A percentile compares a stretch with the other conserved stretches of the same genome.
Conservation (phyloP, 23 tunicate genomes). For the Phallusia fumigata region DNA sequence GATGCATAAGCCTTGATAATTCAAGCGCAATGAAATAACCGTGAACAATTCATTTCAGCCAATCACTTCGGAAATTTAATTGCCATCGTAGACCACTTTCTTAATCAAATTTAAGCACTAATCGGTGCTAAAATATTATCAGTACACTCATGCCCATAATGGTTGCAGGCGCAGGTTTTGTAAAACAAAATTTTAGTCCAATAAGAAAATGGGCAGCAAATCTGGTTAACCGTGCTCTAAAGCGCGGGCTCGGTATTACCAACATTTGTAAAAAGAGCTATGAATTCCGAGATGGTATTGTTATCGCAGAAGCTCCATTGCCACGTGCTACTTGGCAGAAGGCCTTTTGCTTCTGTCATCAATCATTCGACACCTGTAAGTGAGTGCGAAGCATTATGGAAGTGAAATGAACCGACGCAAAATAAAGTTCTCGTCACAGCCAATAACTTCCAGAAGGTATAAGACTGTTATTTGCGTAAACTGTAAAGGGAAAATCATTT, state of each 20-base stretch:
- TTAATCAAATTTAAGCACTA: too few species aligned
- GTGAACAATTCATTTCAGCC: neutral
- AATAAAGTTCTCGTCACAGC: neutral
- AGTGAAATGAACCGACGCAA: slow-evolving; percentile 2
- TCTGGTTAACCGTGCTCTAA: neutral
- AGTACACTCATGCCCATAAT: too few species aligned
- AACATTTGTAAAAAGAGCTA: neutral
- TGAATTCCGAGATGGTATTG: neutral
- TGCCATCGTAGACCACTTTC: too few species aligned
- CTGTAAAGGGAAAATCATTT: too few species aligned
- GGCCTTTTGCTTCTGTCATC: slow-evolving; percentile 3
- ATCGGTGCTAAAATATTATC: too few species aligned
- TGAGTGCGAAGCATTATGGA: neutral
- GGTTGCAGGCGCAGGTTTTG: too few species aligned
- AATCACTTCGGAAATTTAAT: neutral
- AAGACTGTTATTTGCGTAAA: too few species aligned
- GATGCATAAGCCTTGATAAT: neutral
- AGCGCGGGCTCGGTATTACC: neutral
- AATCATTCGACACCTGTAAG: slow-evolving; percentile 4
- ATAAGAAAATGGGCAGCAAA: neutral
- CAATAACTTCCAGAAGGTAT: neutral
- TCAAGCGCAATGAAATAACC: slow-evolving; percentile 4
- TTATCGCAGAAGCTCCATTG: neutral
- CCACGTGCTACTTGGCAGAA: slow-evolving; percentile 13
- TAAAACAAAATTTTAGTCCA: neutral